Evolutionary conservation across 2,113 vertebrate species (phyloP).

Genomic region (Meriones unguiculatus): DNA sequence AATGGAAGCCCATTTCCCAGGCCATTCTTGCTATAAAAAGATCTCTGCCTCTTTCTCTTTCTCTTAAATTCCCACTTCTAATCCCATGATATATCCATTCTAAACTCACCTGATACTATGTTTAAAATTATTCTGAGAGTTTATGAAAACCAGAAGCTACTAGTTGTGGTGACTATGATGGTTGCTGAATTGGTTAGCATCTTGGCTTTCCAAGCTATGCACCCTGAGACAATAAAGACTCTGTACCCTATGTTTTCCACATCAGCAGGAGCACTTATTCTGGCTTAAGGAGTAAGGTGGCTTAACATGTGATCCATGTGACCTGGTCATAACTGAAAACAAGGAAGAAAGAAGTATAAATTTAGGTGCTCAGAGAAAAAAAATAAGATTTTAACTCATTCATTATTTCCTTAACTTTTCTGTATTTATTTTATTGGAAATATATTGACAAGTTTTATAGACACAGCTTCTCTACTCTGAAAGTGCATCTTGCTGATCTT

Average conservation of each 20-base stretch:
- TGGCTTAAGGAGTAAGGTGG: too few relatives aligned
- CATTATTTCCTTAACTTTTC: background rate
- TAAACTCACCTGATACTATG: background rate
- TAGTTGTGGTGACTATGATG: background rate
- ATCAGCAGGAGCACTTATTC: background rate
- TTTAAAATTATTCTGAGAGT: background rate
- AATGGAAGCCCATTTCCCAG: background rate
- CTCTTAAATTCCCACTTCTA: background rate
- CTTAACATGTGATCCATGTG: background rate
- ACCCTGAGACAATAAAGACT: background rate
- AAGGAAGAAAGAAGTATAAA: background rate
- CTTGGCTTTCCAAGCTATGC: background rate
- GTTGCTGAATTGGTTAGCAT: background rate
- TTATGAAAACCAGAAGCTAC: background rate
- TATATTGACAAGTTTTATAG: background rate
- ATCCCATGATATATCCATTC: background rate
- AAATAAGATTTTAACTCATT: background rate
- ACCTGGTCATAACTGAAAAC: background rate
- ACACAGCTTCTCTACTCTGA: background rate
- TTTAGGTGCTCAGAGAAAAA: background rate
- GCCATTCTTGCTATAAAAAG: background rate
- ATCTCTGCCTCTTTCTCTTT: background rate
- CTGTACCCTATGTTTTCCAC: background rate
- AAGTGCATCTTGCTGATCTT: background rate
- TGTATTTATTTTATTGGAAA: too few relatives aligned